Evolutionary conservation across 1,140 invertebrate species (phyloP).

Genomic region (Acyrthosiphon pisum): DNA sequence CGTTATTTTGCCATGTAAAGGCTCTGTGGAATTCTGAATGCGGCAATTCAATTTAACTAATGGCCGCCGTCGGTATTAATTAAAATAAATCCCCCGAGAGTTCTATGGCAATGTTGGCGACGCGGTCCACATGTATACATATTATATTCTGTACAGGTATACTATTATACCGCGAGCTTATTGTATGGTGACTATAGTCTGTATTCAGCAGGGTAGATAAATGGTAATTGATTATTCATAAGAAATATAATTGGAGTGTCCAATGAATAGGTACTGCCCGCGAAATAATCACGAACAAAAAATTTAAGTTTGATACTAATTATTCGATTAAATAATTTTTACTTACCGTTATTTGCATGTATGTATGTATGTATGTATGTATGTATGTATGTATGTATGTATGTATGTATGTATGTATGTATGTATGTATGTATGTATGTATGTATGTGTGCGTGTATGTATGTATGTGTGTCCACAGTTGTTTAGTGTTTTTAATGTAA

Average conservation of each 20-base stretch:
- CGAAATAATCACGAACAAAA: not conserved
- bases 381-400: not conserved
- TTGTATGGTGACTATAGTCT: not conserved
- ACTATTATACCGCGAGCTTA: not conserved
- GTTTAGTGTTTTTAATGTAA: not conserved
- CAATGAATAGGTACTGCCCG: no score
- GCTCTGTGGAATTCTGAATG: not conserved
- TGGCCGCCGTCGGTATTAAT: slow-evolving; percentile 34
- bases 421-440: no score
- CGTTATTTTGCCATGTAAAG: slow-evolving; percentile 13
- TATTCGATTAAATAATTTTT: not conserved
- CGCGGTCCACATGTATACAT: not conserved
- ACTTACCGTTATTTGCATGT: not conserved
- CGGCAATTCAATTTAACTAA: slow-evolving; percentile 43
- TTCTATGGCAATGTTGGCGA: not conserved
- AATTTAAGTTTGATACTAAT: not conserved
- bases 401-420: not conserved
- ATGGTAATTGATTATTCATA: not conserved
- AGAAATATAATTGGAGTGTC: not conserved
- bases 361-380: not conserved
- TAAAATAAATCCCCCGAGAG: slow-evolving; percentile 13
- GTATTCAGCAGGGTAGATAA: not conserved
- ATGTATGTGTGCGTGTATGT: not conserved
- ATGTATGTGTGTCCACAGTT: no score
- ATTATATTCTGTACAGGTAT: not conserved